Conservation (phyloP, 2,797 vertebrate species). For the Labeo calbasu region DNA sequence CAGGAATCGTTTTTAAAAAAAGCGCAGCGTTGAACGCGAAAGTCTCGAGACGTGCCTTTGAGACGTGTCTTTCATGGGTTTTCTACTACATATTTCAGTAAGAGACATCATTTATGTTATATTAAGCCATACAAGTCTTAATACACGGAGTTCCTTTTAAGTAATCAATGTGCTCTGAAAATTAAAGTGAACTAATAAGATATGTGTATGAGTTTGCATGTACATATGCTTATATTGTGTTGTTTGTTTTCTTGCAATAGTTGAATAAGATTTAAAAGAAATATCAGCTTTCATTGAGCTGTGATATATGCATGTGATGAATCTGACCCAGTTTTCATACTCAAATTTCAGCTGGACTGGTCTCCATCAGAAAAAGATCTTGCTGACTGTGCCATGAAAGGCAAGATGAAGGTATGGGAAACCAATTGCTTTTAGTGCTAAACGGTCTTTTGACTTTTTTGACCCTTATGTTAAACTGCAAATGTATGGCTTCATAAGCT, state of each 20-base stretch:
- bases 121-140: too few species aligned
- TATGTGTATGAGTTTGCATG: not conserved
- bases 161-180: not conserved
- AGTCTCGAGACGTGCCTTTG: too few species aligned
- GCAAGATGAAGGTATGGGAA: conserved; percentile 73
- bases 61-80: too few species aligned
- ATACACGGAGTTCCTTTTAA: too few species aligned
- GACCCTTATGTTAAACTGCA: not conserved
- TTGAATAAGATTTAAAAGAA: not conserved
- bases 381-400: conserved; percentile 77
- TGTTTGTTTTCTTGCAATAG: not conserved
- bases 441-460: not conserved
- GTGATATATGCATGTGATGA: not conserved
- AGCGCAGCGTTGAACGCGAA: too few species aligned
- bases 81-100: too few species aligned
- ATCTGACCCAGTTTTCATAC: not conserved
- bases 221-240: not conserved
- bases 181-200: not conserved
- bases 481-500: not conserved
- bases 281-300: not conserved
- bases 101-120: too few species aligned
- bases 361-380: conserved; percentile 74
- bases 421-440: not conserved
- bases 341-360: conserved; percentile 73
- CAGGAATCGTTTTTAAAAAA: too few species aligned